A percentile compares a stretch with the other conserved stretches of the same genome.
Conservation (phyloP, 1,140 invertebrate species). For the Brevipalpus yothersi region DNA sequence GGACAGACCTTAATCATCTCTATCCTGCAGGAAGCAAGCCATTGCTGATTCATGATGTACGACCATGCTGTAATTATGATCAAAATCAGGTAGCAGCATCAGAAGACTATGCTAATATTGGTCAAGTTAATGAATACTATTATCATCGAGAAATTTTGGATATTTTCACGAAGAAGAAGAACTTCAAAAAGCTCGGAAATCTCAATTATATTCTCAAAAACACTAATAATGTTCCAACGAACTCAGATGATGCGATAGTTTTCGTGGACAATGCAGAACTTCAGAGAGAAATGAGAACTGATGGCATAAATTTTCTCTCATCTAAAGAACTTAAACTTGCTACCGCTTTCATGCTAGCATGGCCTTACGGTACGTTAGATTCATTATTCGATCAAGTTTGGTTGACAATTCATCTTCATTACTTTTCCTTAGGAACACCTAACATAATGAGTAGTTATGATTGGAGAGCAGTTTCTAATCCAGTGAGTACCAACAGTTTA, state of each 20-base stretch:
- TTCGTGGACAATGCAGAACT: slow-evolving; percentile 38
- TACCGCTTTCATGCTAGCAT: slow-evolving; percentile 46
- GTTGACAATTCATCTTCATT: too few species aligned
- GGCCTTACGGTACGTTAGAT: slow-evolving; percentile 32
- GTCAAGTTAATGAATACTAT: slow-evolving; percentile 47
- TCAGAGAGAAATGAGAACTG: slow-evolving; percentile 33
- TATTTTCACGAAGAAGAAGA: slow-evolving; percentile 26
- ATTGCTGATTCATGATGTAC: slow-evolving; percentile 52
- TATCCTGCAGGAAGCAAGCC: slow-evolving; percentile 28
- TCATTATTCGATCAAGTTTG: too few species aligned
- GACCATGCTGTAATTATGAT: slow-evolving; percentile 17
- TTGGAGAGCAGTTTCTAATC: background rate
- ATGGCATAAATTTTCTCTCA: slow-evolving; percentile 30
- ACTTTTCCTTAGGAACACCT: background rate
- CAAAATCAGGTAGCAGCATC: slow-evolving; percentile 34
- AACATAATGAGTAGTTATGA: background rate
- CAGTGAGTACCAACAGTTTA: background rate
- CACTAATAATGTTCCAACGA: slow-evolving; percentile 19
- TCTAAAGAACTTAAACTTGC: slow-evolving; percentile 30
- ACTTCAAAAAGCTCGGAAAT: slow-evolving; percentile 15
- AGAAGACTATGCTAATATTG: slow-evolving; percentile 34
- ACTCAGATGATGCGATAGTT: slow-evolving; percentile 18
- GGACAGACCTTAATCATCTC: slow-evolving; percentile 30
- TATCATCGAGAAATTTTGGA: slow-evolving; percentile 31
- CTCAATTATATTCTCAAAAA: slow-evolving; percentile 17